Evolutionary conservation across 37 sponge, comb jelly and placozoan genomes (phyloP), one percentile per base, ranked within the genome.

Genomic region (Spongilla lacustris): DNA sequence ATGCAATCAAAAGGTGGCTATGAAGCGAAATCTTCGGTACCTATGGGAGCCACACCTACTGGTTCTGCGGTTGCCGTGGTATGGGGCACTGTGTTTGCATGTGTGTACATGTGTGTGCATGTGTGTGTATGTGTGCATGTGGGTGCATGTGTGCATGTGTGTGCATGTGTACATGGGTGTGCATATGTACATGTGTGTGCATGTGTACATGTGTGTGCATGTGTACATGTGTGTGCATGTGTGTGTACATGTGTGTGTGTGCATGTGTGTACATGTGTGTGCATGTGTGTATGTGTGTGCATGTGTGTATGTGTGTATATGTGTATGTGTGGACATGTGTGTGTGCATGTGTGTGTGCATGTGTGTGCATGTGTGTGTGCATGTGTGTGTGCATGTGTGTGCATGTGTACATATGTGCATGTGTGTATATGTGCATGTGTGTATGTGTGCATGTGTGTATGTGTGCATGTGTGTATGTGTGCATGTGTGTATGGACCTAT

Each of bases 1-100:
- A 94, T 94, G 94, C 88, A 94, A 71, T 86, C 87, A 33, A 94
- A 94, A 88, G 94, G 94, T 2, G 94, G 94, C 66, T 94, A 85
- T 71, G 91, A 84, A 13, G 25, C 68, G 0, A 58, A 14, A n/a
- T 31, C 74, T 36, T 29, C 31, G 2, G 89, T 88, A 10, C 86
- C 93, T 31, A 38, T 27, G 0, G 75, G 76, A 46, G 82, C 58
- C 26, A 91, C 92, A 68, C 92, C 92, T 11, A 28, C 70, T 28
- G 92, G 92, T 58, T 58, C 58, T 13, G 58, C 58, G 11, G 58
- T 58, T 1, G 58, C 58, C 14, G 58, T 58, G 58, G 58, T 58
- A 58, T 58, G 58, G 4, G n/a, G 76, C 74, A 33, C 74, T 69
- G 32, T 74, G 33, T 74, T 26, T 69, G 25, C 6, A 9, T n/a